Base-by-base conservation (phyloP, 2,797 vertebrate species). In the Schizopygopsis pylzovi region DNA sequence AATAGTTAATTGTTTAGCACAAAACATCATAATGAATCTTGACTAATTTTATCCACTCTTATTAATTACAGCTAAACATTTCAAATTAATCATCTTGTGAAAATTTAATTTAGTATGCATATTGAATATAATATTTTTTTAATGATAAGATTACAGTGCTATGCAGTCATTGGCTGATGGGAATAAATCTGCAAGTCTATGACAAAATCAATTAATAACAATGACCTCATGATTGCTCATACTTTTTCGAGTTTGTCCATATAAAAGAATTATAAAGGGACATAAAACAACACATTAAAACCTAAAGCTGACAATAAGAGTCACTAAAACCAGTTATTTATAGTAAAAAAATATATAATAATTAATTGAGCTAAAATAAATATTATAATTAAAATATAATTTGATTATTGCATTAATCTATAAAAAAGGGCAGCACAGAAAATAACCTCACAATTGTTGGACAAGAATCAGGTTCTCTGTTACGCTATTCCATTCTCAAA, bases 141-240 rank as follows among this genome's bases (percentile, higher is more conserved):
- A 73, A 72, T 45, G n/a, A 54, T 80, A 80, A 78, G 67, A 87
- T 88, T 83, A 82, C 76, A 49, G 78, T 16, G 9, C 33, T 77
- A 73, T 67, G 63, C 39, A 9, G 45, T 78, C 80, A 81, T 43
- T 81, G 52, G 59, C 87, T 86, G 84, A 79, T 86, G 79, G 63
- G 77, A 88, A 86, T 61, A 41, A 13, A 72, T 86, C 84, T 85
- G 61, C n/a, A 39, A 90, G 70, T 65, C 45, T 25, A 72, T 81
- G 78, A 85, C 33, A 81, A 85, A 81, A 85, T 65, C 79, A 65
- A 20, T 85, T 54, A 49, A 73, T 81, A 85, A 75, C 70, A 65
- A 81, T 85, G 78, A 81, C 59, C 70, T 85, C 84, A 81, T 22
- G n/a, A 41, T 81, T 81, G 43, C 68, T 81, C 78, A 85, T 85